Percentiles rank a stretch among this genome's conserved stretches.
phyloP scores from a whole-genome alignment of 2,113 vertebrate genomes.

The Poeciliopsis occidentalis region DNA sequence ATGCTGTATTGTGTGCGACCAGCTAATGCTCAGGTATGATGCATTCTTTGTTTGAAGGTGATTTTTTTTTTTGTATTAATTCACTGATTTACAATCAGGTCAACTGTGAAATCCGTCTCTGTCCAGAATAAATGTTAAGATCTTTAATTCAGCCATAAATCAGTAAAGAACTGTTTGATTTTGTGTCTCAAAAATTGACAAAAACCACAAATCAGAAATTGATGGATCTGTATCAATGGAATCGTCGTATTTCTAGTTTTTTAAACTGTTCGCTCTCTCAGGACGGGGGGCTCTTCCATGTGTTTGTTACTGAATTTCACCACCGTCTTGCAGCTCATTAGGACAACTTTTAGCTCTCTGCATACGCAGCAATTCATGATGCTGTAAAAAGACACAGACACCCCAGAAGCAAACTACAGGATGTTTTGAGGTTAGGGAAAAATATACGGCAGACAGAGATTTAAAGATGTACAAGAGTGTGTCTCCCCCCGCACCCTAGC shows the following conservation, averaged over 20 bases:
- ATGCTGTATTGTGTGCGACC: not conserved
- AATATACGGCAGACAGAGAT: too few relatives aligned
- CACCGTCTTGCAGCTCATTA: conserved; percentile 10
- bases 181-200: too few relatives aligned
- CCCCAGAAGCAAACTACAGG: conserved; percentile 4
- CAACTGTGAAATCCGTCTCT: not conserved
- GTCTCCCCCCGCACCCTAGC: not conserved
- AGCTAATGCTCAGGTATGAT: not conserved
- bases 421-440: conserved; percentile 23
- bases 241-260: not conserved
- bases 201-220: not conserved
- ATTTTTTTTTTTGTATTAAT: not conserved
- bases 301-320: conserved; percentile 5
- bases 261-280: not conserved
- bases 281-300: not conserved
- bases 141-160: not conserved
- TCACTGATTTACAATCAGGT: not conserved
- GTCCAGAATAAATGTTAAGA: not conserved
- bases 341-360: conserved; percentile 6
- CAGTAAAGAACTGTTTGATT: not conserved
- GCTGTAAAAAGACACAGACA: conserved; percentile 1
- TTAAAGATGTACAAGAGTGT: conserved; percentile 7
- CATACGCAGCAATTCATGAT: not conserved
- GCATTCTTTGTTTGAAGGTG: not conserved
- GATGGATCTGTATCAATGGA: not conserved